These are phyloP conservation scores for Elachura formosa DNA, from an alignment of 2,113 vertebrate species.

Conservation along the genomic window DNA sequence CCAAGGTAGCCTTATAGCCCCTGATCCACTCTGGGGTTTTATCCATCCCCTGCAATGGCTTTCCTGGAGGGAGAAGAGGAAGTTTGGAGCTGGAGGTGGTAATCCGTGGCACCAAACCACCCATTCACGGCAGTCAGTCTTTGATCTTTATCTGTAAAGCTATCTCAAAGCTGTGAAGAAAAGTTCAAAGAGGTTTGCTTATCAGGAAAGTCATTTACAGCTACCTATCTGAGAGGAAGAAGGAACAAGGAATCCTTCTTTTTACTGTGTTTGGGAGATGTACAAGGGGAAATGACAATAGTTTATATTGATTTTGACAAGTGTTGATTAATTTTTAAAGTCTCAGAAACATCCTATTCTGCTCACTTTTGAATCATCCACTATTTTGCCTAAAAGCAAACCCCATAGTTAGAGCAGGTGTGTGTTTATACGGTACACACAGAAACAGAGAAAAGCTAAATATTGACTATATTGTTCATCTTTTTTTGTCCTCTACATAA, in stretches of 20 bases:
- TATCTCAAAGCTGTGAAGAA: not conserved
- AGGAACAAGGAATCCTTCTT: not conserved
- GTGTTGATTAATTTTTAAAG: not conserved
- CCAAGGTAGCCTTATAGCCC: not conserved
- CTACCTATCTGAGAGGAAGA: not conserved
- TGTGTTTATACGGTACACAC: not conserved
- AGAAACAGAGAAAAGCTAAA: not conserved
- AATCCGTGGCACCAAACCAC: not conserved
- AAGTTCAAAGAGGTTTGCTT: slow-evolving; percentile 4
- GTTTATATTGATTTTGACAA: not conserved
- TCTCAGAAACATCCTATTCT: not conserved
- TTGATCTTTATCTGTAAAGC: slow-evolving; percentile 18
- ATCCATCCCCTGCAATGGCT: not conserved
- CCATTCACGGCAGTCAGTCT: not conserved
- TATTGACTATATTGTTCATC: not conserved
- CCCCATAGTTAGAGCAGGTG: not conserved
- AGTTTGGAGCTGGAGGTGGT: not conserved
- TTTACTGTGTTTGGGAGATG: not conserved
- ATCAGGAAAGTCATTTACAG: not conserved
- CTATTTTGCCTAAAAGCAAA: not conserved
- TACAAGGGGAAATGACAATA: not conserved
- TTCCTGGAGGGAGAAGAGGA: not conserved
- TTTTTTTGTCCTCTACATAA: not conserved
- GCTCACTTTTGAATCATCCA: not conserved
- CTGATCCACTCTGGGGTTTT: not conserved